These are phyloP conservation scores for Mustela lutreola DNA, from an alignment of 2,113 vertebrate genomes.

Conservation along the genomic window DNA sequence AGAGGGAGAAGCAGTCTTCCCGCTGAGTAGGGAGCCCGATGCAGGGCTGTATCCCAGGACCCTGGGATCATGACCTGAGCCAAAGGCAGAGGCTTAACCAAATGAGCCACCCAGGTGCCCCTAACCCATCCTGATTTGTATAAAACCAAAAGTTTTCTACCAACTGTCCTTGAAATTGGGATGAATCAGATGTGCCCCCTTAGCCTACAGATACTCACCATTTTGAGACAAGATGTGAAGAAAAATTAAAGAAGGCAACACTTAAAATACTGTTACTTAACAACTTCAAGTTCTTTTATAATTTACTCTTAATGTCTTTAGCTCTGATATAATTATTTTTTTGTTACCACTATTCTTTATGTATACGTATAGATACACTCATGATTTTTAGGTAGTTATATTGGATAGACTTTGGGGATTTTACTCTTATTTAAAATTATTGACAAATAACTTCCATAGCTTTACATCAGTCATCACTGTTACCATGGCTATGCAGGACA, in stretches of 20 bases:
- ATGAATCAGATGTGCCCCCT: background rate
- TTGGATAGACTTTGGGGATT: background rate
- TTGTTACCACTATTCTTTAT: slow-evolving; percentile 4
- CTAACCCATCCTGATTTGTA: background rate
- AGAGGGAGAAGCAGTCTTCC: too few species aligned
- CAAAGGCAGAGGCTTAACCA: too few species aligned
- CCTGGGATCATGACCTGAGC: too few species aligned
- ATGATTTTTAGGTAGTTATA: slow-evolving; percentile 28
- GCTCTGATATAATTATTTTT: background rate
- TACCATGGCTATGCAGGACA: background rate
- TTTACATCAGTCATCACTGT: background rate
- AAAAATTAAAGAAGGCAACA: slow-evolving; percentile 24
- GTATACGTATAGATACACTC: background rate
- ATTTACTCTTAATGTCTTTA: slow-evolving; percentile 34
- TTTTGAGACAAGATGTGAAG: slow-evolving; percentile 36
- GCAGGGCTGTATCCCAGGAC: too few species aligned
- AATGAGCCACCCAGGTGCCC: too few species aligned
- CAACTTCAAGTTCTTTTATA: slow-evolving; percentile 12
- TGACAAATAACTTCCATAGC: background rate
- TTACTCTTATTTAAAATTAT: slow-evolving; percentile 51
- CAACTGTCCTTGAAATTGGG: background rate
- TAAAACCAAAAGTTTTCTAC: slow-evolving; percentile 31
- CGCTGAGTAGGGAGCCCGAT: too few species aligned
- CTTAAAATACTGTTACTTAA: slow-evolving; percentile 43
- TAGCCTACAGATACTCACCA: background rate